These are phyloP conservation scores for Branchellion lobata DNA, from an alignment of 2,888 invertebrate species.

Conservation along the genomic window DNA sequence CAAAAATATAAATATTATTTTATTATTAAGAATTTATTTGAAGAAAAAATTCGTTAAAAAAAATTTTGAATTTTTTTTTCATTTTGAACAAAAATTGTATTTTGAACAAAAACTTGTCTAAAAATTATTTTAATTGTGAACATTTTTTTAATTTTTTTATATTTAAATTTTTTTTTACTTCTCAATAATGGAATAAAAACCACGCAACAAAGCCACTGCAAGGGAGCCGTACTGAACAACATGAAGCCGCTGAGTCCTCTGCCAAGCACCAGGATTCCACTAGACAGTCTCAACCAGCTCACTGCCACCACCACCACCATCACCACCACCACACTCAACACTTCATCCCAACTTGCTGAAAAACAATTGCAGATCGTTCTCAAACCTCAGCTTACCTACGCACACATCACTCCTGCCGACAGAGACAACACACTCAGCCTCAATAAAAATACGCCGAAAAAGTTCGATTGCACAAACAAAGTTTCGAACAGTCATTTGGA, in stretches of 20 bases:
- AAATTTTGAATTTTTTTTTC: no score
- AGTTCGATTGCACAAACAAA: not conserved
- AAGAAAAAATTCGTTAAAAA: no score
- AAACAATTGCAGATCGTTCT: not conserved
- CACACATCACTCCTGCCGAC: not conserved
- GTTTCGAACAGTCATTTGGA: not conserved
- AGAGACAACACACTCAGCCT: not conserved
- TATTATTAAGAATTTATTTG: no score
- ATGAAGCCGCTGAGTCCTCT: not conserved
- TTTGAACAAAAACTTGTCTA: not conserved
- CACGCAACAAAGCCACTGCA: no score
- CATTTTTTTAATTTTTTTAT: no score
- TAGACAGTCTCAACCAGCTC: slow-evolving; percentile 7
- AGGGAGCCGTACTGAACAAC: slow-evolving; percentile 4
- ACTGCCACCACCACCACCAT: not conserved
- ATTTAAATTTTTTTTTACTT: no score
- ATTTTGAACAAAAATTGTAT: not conserved
- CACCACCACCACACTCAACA: not conserved
- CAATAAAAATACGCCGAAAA: not conserved
- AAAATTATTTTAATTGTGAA: no score
- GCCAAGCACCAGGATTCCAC: not conserved
- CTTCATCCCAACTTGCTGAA: not conserved
- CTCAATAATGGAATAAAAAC: no score
- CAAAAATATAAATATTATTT: no score
- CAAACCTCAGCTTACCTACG: slow-evolving; percentile 8